Evolutionary conservation across 92 coral and sea anemone species (phyloP).

Genomic region (Epizoanthus fatuus): DNA sequence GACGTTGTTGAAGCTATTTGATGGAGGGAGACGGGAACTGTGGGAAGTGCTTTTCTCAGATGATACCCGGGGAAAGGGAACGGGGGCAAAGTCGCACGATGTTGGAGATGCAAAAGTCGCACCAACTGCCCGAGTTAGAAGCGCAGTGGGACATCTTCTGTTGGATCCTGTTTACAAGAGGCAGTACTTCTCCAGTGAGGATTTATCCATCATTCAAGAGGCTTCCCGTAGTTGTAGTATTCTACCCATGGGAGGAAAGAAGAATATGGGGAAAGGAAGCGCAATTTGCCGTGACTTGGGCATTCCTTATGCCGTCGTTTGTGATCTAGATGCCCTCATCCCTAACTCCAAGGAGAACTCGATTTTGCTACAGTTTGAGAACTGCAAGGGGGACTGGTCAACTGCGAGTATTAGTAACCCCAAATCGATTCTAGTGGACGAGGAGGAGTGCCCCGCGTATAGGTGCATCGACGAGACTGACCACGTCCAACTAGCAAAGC

Average conservation of each 20-base stretch:
- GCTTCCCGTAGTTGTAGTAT: constrained; percentile 89
- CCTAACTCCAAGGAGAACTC: constrained; percentile 94
- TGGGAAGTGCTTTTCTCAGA: constrained; percentile 68
- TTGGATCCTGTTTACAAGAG: constrained; percentile 80
- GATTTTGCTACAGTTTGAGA: constrained; percentile 84
- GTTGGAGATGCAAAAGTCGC: not conserved
- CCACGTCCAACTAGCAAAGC: constrained; percentile 72
- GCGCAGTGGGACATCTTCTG: constrained; percentile 64
- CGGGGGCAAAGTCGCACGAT: not conserved
- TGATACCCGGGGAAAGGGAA: not conserved
- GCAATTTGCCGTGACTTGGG: constrained; percentile 91
- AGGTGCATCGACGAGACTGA: constrained; percentile 80
- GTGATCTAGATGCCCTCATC: constrained; percentile 91
- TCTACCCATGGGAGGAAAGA: constrained; percentile 86
- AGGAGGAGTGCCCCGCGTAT: constrained; percentile 89
- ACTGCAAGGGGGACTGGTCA: constrained; percentile 84
- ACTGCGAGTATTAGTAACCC: constrained; percentile 73
- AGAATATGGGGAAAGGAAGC: constrained; percentile 88
- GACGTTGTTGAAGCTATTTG: constrained; percentile 84
- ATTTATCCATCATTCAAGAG: constrained; percentile 77
- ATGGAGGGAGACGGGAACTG: constrained; percentile 77
- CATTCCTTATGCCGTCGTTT: constrained; percentile 86
- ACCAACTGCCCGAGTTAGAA: not conserved
- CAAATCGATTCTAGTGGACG: constrained; percentile 82
- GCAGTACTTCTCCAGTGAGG: constrained; percentile 75